Evolutionary conservation across 2,113 vertebrate genomes (phyloP).

Genomic region (Solenodon paradoxus): DNA sequence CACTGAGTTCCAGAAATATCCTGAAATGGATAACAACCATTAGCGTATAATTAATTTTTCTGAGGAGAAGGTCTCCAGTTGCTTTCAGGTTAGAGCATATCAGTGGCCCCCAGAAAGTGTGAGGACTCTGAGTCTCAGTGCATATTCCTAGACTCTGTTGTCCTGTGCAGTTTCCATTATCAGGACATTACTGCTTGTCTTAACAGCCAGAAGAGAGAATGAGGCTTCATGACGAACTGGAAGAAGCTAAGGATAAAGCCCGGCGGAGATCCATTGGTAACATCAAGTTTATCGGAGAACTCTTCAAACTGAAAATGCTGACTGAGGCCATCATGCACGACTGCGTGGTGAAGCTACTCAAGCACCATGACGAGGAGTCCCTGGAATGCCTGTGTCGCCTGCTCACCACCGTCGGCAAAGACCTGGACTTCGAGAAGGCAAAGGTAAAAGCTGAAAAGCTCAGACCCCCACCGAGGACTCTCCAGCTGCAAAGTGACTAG

Average conservation of each 20-base stretch:
- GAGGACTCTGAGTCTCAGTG: neutral
- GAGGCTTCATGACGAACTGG: conserved; percentile 92
- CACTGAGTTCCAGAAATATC: neutral
- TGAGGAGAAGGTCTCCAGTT: neutral
- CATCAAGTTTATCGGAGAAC: conserved; percentile 97
- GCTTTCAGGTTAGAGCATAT: neutral
- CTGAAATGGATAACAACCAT: neutral
- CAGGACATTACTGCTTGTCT: neutral
- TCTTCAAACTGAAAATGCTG: conserved; percentile 98
- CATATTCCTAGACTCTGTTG: neutral
- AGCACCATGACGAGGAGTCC: conserved; percentile 96
- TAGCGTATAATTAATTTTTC: neutral
- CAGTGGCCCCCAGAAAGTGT: neutral
- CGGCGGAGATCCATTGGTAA: conserved; percentile 96
- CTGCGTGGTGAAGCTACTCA: conserved; percentile 97
- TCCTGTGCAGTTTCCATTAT: neutral
- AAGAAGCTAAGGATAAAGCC: conserved; percentile 96
- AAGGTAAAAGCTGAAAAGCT: conserved; percentile 85
- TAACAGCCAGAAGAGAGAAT: conserved; percentile 90
- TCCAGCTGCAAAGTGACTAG: neutral
- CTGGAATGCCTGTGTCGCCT: conserved; percentile 96
- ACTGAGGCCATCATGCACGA: conserved; percentile 99
- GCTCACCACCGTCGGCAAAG: conserved; percentile 97
- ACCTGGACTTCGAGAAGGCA: conserved; percentile 98
- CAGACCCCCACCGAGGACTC: neutral